Conservation (phyloP, 2,797 vertebrate species). For the Sebastes miniatus region DNA sequence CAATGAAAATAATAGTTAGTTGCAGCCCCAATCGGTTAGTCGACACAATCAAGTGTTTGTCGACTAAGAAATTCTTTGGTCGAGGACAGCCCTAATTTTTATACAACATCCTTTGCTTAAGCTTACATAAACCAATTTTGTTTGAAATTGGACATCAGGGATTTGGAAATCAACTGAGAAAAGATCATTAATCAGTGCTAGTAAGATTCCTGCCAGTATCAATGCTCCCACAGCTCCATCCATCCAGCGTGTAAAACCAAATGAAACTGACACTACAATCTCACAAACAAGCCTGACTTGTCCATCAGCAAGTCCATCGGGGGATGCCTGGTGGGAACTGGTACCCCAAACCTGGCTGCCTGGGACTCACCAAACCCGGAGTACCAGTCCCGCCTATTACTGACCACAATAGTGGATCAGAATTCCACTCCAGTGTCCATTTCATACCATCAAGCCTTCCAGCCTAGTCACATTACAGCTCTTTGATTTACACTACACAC, state of each 20-base stretch:
- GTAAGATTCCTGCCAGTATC: neutral
- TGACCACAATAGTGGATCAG: neutral
- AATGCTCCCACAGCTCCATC: constrained; percentile 10
- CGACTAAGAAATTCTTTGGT: no score
- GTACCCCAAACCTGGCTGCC: neutral
- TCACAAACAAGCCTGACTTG: constrained; percentile 39
- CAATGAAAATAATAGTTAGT: no score
- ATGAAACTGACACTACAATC: constrained; percentile 42
- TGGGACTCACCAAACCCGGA: neutral
- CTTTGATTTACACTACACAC: constrained; percentile 21
- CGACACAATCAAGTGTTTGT: no score
- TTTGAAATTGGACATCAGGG: neutral
- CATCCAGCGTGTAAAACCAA: constrained; percentile 29
- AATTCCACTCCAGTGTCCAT: constrained; percentile 6
- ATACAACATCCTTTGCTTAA: neutral
- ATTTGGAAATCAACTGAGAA: neutral
- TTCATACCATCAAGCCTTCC: neutral
- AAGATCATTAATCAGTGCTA: neutral
- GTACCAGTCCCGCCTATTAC: neutral
- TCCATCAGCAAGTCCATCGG: constrained; percentile 24
- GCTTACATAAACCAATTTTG: neutral
- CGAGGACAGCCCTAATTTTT: neutral
- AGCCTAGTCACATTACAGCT: constrained; percentile 10
- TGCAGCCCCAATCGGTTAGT: no score
- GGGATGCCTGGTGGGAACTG: constrained; percentile 7